Percentiles rank a stretch among this genome's conserved stretches.
These are phyloP conservation scores for Arvicanthis niloticus DNA, from an alignment of 2,113 vertebrate genomes.

Conservation along the genomic window DNA sequence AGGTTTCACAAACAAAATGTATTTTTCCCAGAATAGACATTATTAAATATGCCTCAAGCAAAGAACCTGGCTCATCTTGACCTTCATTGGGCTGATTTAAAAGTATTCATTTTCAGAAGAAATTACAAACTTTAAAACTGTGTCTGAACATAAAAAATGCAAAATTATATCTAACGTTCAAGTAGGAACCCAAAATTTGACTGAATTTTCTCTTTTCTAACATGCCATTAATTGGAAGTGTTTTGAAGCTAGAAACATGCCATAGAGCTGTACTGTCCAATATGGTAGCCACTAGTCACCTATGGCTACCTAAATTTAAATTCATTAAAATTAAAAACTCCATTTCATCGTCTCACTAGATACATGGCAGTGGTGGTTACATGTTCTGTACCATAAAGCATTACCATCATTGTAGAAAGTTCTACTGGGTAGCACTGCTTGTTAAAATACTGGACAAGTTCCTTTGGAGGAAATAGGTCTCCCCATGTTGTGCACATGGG, in stretches of 20 bases:
- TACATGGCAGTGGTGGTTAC: neutral
- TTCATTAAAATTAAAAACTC: conserved; percentile 48
- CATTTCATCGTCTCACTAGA: neutral
- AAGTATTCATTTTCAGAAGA: conserved; percentile 44
- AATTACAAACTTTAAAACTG: conserved; percentile 41
- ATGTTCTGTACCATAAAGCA: neutral
- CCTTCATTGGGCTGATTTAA: neutral
- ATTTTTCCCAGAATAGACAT: neutral
- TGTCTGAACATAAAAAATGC: neutral
- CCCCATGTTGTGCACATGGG: neutral
- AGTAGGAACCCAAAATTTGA: conserved; percentile 9
- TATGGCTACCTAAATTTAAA: conserved; percentile 23
- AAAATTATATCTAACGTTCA: conserved; percentile 35
- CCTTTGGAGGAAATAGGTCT: conserved; percentile 40
- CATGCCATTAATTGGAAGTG: conserved; percentile 5
- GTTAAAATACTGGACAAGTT: neutral
- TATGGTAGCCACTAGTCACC: neutral
- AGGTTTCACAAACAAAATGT: neutral
- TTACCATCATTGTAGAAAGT: neutral
- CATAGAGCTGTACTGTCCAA: neutral
- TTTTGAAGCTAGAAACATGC: conserved; percentile 24
- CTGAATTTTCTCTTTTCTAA: conserved; percentile 11
- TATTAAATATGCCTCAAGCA: neutral
- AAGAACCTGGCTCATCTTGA: conserved; percentile 4
- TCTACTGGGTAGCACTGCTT: neutral